Evolutionary conservation across 2,797 vertebrate species (phyloP).

Genomic region (Sarcoramphus papa): DNA sequence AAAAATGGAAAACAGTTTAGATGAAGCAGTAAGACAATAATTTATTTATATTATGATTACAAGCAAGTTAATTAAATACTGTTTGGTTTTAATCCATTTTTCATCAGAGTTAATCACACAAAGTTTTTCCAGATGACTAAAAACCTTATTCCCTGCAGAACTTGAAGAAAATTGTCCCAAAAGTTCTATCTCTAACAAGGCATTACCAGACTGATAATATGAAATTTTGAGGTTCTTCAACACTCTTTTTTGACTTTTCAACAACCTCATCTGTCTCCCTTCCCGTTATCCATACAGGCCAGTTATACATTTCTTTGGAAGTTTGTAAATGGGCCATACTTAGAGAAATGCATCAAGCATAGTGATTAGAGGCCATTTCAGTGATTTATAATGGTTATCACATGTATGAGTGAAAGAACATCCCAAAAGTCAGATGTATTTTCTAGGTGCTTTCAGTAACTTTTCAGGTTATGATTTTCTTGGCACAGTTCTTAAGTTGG

Average conservation of each 20-base stretch:
- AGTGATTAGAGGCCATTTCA: background rate
- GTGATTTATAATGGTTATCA: background rate
- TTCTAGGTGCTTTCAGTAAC: background rate
- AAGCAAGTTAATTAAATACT: background rate
- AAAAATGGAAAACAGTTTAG: background rate
- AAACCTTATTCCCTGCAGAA: background rate
- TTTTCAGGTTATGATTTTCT: background rate
- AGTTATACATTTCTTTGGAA: background rate
- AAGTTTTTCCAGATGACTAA: background rate
- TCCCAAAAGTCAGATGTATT: background rate
- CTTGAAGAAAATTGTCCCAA: background rate
- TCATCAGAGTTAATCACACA: background rate
- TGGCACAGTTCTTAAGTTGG: background rate
- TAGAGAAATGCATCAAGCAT: background rate
- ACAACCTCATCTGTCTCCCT: background rate
- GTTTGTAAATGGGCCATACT: background rate
- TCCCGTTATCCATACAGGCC: background rate
- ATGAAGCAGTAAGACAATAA: background rate
- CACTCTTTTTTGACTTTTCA: background rate
- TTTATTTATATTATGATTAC: background rate
- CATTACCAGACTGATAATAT: background rate
- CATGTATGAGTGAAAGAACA: background rate
- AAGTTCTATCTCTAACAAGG: background rate
- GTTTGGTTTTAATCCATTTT: background rate
- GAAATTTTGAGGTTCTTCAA: background rate